Base-by-base conservation (phyloP, 2,797 vertebrate species). In the Basileuterus tristriatus region DNA sequence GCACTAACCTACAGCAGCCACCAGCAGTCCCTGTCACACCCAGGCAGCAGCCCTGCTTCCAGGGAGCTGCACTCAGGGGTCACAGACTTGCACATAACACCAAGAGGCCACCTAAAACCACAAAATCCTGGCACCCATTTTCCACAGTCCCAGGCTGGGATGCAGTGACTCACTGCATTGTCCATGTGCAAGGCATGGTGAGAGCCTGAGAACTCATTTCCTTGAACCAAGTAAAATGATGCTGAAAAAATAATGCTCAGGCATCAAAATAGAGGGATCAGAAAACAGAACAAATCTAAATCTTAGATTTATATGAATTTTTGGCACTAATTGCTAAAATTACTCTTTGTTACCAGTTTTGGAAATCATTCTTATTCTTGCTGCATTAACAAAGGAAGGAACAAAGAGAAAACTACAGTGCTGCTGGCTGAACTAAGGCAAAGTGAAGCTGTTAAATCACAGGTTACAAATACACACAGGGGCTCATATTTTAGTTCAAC, bases 151-250 rank as follows among this genome's bases (percentile, higher is more conserved):
- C 46, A 9, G 68, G 49, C 64, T 81, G 46, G 27, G 46, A 47
- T 6, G 2, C 47, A 63, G 70, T 30, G 11, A 62, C 27, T 52
- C 2, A 4, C 20, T 34, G 44, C 4, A 0, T 7, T 13, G 8
- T 12, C 55, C 43, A 21, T 3, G 30, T 29, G 34, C 2, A 1
- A 76, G n/a, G 34, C 83, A 71, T 18, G 29, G 15, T 26, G 56
- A 78, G 8, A 78, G 52, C 30, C 22, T 16, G 17, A 4, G 44
- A 53, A 18, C 0, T 0, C 2, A 6, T 52, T 83, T 53, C 46
- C 50, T 86, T 36, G 55, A 20, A 19, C 15, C 0, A 1, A 60
- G 37, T 1, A 46, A 68, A 44, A 44, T 32, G 20, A 55, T 46
- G 64, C 49, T 70, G 71, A 69, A 36, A 69, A 72, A 74, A 21